Conservation (phyloP, 2,888 invertebrate species). For the Sisyra nigra region DNA sequence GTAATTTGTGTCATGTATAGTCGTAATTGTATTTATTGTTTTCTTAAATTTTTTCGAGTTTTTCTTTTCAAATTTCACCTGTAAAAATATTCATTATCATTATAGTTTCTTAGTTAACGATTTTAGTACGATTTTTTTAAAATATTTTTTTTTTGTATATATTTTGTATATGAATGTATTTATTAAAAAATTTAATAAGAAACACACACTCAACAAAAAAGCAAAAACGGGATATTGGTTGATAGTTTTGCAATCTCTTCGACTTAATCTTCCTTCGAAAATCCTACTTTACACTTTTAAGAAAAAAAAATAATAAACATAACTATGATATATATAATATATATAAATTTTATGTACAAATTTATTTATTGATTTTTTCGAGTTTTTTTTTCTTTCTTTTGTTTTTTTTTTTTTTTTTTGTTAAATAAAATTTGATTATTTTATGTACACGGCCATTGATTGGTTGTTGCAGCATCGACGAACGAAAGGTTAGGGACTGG, state of each 20-base stretch:
- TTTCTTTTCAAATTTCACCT: conserved; percentile 1
- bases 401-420: too few relatives aligned
- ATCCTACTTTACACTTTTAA: too few relatives aligned
- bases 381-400: too few relatives aligned
- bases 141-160: conserved; percentile 1
- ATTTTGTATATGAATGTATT: background rate
- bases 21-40: background rate
- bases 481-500: conserved; percentile 43
- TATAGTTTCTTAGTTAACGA: too few relatives aligned
- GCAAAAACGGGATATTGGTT: too few relatives aligned
- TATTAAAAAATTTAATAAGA: background rate
- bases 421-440: background rate
- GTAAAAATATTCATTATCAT: conserved; percentile 5
- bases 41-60: conserved; percentile 2
- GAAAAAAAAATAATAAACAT: background rate
- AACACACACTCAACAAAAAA: background rate
- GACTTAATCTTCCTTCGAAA: too few relatives aligned
- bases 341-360: conserved; percentile 4
- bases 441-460: background rate
- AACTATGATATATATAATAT: conserved; percentile 1
- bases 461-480: background rate
- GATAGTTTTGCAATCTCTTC: too few relatives aligned
- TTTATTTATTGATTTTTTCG: background rate
- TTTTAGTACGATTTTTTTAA: background rate
- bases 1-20: conserved; percentile 1